Base-by-base conservation (phyloP, 2,797 vertebrate genomes). In the Chrysocyon brachyurus region DNA sequence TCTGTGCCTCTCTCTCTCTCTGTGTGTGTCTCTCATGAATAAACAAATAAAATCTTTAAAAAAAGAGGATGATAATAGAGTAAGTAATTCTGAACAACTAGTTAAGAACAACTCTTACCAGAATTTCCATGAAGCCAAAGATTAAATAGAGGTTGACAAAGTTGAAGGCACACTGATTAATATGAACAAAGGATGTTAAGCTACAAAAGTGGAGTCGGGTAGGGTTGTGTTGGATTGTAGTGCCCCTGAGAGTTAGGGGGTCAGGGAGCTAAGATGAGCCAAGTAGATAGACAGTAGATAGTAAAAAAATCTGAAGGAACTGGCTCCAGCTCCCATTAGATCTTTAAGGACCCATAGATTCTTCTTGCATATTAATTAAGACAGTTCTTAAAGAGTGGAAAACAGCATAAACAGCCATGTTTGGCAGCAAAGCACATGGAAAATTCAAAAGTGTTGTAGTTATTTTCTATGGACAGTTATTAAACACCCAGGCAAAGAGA, bases 401-500 rank as follows among this genome's bases (percentile, higher is more conserved):
- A 83, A 68, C 9, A 68, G 54, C 15, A 56, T n/a, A 36, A 56
- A 49, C 0, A 33, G 9, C 19, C 54, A 40, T 28, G 24, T 24
- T 36, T 77, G 28, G 46, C 11, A 40, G 2, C 12, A 86, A 12
- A 40, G 7, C 15, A 14, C 3, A 21, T 56, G n/a, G 81, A 81
- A 75, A 92, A 46, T 59, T 36, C 2, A 46, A 78, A 75, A 12
- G 5, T 89, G 3, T 52, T 77, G 2, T 6, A 36, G 2, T 63
- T 88, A 46, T 90, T 88, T 90, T 94, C 24, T 72, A 31, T 19
- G 85, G 36, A 82, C 3, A 66, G n/a, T 64, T 78, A 87, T 82
- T 82, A 68, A 94, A 64, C 6, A 79, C 12, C 2, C 31, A 73
- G 12, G 6, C 26, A 87, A 82, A 81, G 19, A 90, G 26, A 96